Conservation (phyloP, 2,888 invertebrate genomes). For the Aspidapion aeneum region DNA sequence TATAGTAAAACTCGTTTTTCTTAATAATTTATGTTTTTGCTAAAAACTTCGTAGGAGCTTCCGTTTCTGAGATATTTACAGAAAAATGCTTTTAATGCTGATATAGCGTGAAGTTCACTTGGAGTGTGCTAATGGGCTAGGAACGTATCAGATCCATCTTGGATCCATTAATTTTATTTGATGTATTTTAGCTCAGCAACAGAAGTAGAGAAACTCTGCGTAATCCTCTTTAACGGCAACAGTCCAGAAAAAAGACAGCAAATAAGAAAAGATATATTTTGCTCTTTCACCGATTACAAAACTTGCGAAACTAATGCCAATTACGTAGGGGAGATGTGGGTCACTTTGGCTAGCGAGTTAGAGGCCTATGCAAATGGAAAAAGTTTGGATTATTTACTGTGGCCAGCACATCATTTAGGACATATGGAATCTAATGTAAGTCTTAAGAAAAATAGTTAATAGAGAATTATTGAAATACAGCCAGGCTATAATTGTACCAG, state of each 20-base stretch:
- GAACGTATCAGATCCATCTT: too few relatives aligned
- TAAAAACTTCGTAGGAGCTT: too few relatives aligned
- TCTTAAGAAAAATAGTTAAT: too few relatives aligned
- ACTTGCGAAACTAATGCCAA: slow-evolving; percentile 21
- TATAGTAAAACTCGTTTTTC: too few relatives aligned
- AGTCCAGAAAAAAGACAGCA: slow-evolving; percentile 20
- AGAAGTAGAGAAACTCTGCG: slow-evolving; percentile 13
- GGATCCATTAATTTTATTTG: too few relatives aligned
- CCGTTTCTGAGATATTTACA: too few relatives aligned
- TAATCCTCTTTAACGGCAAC: slow-evolving; percentile 2
- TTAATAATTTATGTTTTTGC: too few relatives aligned
- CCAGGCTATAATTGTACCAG: too few relatives aligned
- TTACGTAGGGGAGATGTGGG: slow-evolving; percentile 28
- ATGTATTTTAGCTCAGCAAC: slow-evolving; percentile 9
- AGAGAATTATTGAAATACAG: too few relatives aligned
- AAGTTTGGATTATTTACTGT: slow-evolving; percentile 27
- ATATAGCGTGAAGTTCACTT: too few relatives aligned
- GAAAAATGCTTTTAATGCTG: too few relatives aligned
- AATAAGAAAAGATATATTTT: slow-evolving; percentile 20
- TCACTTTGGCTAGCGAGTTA: slow-evolving; percentile 22
- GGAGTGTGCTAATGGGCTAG: too few relatives aligned
- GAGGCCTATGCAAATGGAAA: slow-evolving; percentile 20
- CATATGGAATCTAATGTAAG: slow-evolving; percentile 28
- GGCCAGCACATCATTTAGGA: slow-evolving; percentile 32
- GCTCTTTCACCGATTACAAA: slow-evolving; percentile 18